Evolutionary conservation across 2,113 vertebrate species (phyloP).

Genomic region (Bettongia penicillata): DNA sequence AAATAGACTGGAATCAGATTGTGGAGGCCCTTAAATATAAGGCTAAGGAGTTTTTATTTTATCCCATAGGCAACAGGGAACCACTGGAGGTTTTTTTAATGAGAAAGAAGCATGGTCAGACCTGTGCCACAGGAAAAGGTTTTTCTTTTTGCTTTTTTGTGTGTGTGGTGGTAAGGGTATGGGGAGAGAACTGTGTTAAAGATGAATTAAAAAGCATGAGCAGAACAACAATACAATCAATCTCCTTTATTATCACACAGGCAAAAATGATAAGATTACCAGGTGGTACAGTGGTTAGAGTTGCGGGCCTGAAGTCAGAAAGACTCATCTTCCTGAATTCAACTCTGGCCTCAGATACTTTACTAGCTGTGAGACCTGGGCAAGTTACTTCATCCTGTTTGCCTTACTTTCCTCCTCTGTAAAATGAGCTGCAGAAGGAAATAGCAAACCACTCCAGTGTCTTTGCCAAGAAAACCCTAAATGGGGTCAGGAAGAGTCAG

Average conservation of each 20-base stretch:
- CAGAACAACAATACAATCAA: background rate
- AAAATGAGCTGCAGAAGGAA: too few relatives aligned
- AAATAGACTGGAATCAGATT: background rate
- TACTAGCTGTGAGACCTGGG: too few relatives aligned
- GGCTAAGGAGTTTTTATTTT: background rate
- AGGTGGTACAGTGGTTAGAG: too few relatives aligned
- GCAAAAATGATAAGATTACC: background rate
- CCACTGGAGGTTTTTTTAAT: background rate
- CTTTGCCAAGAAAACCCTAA: too few relatives aligned
- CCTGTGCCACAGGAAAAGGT: background rate
- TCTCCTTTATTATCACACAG: background rate
- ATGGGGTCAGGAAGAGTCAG: background rate
- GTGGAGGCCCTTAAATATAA: background rate
- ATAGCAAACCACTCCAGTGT: too few relatives aligned
- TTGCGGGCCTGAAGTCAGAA: too few relatives aligned
- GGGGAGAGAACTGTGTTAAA: background rate
- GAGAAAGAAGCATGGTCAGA: background rate
- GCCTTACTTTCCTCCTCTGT: too few relatives aligned
- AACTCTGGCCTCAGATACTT: too few relatives aligned
- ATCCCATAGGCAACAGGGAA: background rate
- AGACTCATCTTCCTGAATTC: too few relatives aligned
- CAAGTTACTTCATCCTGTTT: too few relatives aligned
- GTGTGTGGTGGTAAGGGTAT: background rate
- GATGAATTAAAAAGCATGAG: background rate
- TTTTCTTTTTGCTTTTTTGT: background rate